Conservation (phyloP, 2,113 vertebrate genomes). For the Chamaea fasciata region DNA sequence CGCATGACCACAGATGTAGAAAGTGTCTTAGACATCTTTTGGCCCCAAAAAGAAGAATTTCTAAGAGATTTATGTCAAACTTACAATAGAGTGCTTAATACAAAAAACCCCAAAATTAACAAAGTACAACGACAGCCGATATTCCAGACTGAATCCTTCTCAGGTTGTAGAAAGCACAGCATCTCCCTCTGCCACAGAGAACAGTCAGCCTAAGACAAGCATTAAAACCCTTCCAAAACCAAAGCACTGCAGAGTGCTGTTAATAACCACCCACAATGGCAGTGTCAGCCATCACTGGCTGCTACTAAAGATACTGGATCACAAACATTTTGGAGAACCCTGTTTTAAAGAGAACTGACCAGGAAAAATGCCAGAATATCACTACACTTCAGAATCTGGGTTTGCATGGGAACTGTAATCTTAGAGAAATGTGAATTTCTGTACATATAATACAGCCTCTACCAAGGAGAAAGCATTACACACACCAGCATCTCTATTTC, state of each 20-base stretch:
- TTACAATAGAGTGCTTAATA: not conserved
- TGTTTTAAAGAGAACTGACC: not conserved
- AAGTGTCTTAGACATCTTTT: not conserved
- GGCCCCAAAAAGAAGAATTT: not conserved
- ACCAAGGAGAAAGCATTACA: not conserved
- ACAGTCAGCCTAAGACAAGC: not conserved
- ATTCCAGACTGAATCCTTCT: not conserved
- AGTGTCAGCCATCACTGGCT: not conserved
- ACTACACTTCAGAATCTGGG: not conserved
- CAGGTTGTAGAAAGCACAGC: not conserved
- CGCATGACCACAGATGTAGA: not conserved
- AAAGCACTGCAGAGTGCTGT: not conserved
- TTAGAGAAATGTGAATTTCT: not conserved
- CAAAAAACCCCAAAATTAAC: not conserved
- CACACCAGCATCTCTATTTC: not conserved
- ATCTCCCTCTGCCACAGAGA: not conserved
- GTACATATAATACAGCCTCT: not conserved
- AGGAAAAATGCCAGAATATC: not conserved
- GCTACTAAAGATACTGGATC: not conserved
- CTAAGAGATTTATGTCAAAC: not conserved
- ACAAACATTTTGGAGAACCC: not conserved
- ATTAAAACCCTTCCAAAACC: not conserved
- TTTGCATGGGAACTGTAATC: not conserved
- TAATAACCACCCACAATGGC: accelerated
- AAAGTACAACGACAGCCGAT: not conserved